Base-by-base conservation (phyloP, 37 sponge, comb jelly and placozoan genomes). In the Crambe crambe region DNA sequence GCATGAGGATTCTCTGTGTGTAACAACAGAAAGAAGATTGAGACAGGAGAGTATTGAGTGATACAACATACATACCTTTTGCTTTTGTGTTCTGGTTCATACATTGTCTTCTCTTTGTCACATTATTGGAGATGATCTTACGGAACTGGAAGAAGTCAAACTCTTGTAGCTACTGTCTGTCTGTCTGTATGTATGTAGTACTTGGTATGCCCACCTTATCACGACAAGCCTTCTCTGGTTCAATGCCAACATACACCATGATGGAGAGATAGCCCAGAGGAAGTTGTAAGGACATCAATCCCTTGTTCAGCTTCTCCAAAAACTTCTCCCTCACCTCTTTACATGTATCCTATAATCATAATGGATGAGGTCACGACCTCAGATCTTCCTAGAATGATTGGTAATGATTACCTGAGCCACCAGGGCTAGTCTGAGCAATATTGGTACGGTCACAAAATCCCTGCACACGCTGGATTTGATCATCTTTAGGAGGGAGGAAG, bases 181-280 rank as follows among this genome's bases (percentile, higher is more conserved):
- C n/a, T n/a, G n/a, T n/a, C n/a, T n/a, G n/a, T n/a, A n/a, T n/a
- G n/a, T n/a, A n/a, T n/a, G n/a, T n/a, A n/a, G n/a, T n/a, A n/a
- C n/a, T n/a, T n/a, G n/a, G n/a, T n/a, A n/a, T 36, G 2, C 47
- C 15, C 44, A 63, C 90, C 68, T 66, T 59, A 43, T 67, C 42
- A 29, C 74, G 68, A 10, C 58, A 31, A 26, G 78, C 76, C 58
- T 86, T 90, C 26, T 70, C 61, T 35, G 78, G 71, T 36, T 95
- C 95, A 25, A 70, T 72, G 1, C 89, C 95, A 74, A 82, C 81
- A 74, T 85, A 79, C 15, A 76, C 75, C 25, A 95, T 65, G 18
- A 95, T 68, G 40, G 82, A 74, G 66, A 95, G 77, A 62, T 85
- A 95, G 27, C 77, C 72, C 72, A 90, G 76, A 22, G 86, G 91